Evolutionary conservation across 2,113 vertebrate genomes (phyloP), one percentile per base, ranked within the genome.

Genomic region (Cisticola juncidis): DNA sequence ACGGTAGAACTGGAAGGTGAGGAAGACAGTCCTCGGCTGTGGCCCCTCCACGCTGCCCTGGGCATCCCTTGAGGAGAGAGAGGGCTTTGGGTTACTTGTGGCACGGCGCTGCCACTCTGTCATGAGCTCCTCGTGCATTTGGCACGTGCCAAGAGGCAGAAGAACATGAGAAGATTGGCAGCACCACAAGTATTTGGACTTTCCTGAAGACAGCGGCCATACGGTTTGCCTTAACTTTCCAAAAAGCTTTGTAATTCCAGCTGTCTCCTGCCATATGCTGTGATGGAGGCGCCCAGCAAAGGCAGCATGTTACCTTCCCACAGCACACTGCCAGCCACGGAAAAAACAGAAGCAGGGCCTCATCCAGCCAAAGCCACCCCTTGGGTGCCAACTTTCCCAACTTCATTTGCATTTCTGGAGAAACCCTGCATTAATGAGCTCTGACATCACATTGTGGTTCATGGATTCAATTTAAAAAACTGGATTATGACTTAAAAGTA

Each of bases 1-100:
- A 28, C 99, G 99, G 94, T 99, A 99, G 91, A 99, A 99, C 98
- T 99, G 99, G 98, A 99, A 99, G 80, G 99, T 99, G 97, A 99
- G 98, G 94, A 99, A 98, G 92, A 99, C 65, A 11, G 97, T 98
- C 61, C 81, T 85, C 0, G 99, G 99, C 98, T 98, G 99, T 0
- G 93, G 96, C 2, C 83, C 57, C 38, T 94, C 92, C 7, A 48
- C 15, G 3, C 90, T 51, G 1, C 95, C 95, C 79, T 93, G 90
- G 23, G 96, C 90, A 31, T 97, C 84, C 95, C 99, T 99, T 96
- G 57, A 73, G 35, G 56, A 92, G 86, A 88, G 26, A 93, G 6
- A 54, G 4, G 17, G 22, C 4, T 53, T 25, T n/a, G 3, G 53
- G 25, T 92, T 44, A 86, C 8, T n/a, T 9, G 0, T 6, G n/a